phyloP scores from a whole-genome alignment of 2,888 invertebrate genomes.

The Odontomyia ornata region DNA sequence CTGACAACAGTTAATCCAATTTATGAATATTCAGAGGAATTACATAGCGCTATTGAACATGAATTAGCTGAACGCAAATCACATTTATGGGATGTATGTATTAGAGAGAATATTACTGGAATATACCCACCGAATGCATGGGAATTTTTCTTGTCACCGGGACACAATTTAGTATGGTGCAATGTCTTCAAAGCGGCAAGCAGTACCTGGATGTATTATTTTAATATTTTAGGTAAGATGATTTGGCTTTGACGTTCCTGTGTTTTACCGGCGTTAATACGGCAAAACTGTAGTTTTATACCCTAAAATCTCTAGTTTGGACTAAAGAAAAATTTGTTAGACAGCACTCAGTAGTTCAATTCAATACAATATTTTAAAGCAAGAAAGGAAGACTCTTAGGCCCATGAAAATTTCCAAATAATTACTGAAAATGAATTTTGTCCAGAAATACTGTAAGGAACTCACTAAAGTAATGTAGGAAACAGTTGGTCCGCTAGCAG shows the following conservation, averaged over 20 bases:
- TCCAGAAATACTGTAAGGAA: no score
- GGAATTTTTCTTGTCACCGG: slow-evolving; percentile 77
- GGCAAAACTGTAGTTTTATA: no score
- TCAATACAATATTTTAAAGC: no score
- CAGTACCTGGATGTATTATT: slow-evolving; percentile 83
- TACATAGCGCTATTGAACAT: slow-evolving; percentile 62
- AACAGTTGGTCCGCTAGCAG: no score
- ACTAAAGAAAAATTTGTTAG: background rate
- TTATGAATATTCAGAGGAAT: slow-evolving; percentile 64
- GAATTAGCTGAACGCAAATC: slow-evolving; percentile 67
- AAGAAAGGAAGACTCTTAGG: no score
- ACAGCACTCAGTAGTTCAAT: no score
- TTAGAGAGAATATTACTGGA: slow-evolving; percentile 61
- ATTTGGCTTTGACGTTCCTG: slow-evolving; percentile 50
- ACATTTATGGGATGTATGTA: slow-evolving; percentile 66
- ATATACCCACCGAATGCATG: slow-evolving; percentile 71
- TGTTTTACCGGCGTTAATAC: background rate
- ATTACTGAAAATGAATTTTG: no score
- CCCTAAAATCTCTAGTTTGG: no score
- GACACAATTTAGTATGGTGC: slow-evolving; percentile 77
- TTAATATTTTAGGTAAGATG: slow-evolving; percentile 76
- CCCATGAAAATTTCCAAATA: no score
- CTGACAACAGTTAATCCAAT: slow-evolving; percentile 62
- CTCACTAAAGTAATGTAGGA: no score
- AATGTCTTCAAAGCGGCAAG: slow-evolving; percentile 81